These are phyloP conservation scores for Odontomachus brunneus DNA, from an alignment of 1,140 invertebrate genomes.

Conservation along the genomic window DNA sequence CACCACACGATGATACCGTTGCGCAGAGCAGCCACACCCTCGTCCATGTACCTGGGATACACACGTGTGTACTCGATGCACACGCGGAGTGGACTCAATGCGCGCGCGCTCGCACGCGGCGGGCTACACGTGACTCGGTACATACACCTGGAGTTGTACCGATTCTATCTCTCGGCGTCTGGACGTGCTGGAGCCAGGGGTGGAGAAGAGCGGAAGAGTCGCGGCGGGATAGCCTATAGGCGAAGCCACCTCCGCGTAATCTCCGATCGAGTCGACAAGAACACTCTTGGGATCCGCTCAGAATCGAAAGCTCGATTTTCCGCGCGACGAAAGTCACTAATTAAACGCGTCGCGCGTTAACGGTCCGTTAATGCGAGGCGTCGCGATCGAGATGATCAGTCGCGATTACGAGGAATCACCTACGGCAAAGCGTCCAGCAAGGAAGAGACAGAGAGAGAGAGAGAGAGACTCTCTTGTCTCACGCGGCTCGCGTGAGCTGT, in stretches of 20 bases:
- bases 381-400: not conserved
- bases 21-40: slow-evolving; percentile 81
- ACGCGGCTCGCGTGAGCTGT: not conserved
- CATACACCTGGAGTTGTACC: slow-evolving; percentile 60
- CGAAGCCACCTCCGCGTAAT: slow-evolving; percentile 42
- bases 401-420: not conserved
- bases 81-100: slow-evolving; percentile 9
- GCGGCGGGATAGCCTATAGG: slow-evolving; percentile 60
- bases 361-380: not conserved
- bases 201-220: slow-evolving; percentile 54
- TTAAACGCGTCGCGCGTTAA: not conserved
- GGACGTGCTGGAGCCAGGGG: slow-evolving; percentile 49
- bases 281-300: not conserved
- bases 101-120: slow-evolving; percentile 50
- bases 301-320: slow-evolving; percentile 5
- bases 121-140: slow-evolving; percentile 44
- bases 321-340: not conserved
- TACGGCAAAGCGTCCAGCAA: not conserved
- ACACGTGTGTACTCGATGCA: slow-evolving; percentile 44
- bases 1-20: slow-evolving; percentile 81
- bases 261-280: slow-evolving; percentile 32
- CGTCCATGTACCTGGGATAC: slow-evolving; percentile 62
- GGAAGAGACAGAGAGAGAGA: not conserved
- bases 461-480: not conserved
- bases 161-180: slow-evolving; percentile 72